A percentile compares a stretch with the other conserved stretches of the same genome.
These are phyloP conservation scores for Silurus aristotelis DNA, from an alignment of 2,797 vertebrate species.

Conservation along the genomic window DNA sequence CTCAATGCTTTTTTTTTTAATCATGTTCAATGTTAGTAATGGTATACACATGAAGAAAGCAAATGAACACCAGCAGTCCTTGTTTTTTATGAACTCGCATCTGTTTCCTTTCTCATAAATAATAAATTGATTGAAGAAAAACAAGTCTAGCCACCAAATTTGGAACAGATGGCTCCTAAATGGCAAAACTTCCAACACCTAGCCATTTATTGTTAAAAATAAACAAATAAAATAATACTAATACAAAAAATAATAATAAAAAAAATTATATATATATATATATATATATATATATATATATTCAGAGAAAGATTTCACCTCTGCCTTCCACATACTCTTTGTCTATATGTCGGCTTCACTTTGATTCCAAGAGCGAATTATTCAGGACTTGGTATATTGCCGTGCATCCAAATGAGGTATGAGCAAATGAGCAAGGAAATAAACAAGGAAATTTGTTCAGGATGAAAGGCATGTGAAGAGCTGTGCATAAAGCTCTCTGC, in stretches of 20 bases:
- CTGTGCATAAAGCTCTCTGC: conserved; percentile 23
- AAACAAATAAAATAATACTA: no score
- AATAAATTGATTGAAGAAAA: conserved; percentile 50
- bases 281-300: neutral
- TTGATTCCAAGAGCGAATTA: conserved; percentile 46
- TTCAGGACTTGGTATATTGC: conserved; percentile 46
- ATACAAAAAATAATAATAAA: no score
- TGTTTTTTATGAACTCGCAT: conserved; percentile 22
- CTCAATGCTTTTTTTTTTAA: neutral
- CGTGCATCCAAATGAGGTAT: conserved; percentile 28
- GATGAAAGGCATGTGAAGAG: conserved; percentile 19
- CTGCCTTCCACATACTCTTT: neutral
- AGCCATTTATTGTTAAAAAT: conserved; percentile 18
- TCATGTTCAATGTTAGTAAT: neutral
- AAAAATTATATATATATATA: no score
- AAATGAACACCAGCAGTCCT: conserved; percentile 3
- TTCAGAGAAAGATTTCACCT: conserved; percentile 19
- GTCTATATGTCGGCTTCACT: conserved; percentile 22
- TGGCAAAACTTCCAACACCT: conserved; percentile 16
- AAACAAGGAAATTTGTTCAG: conserved; percentile 32
- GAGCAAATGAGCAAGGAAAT: conserved; percentile 17
- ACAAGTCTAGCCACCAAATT: conserved; percentile 37
- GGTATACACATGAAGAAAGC: conserved; percentile 10
- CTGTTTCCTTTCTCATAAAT: conserved; percentile 42
- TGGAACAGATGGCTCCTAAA: conserved; percentile 45